Base-by-base conservation (phyloP, 2,797 vertebrate species). In the Microcaecilia unicolor region DNA sequence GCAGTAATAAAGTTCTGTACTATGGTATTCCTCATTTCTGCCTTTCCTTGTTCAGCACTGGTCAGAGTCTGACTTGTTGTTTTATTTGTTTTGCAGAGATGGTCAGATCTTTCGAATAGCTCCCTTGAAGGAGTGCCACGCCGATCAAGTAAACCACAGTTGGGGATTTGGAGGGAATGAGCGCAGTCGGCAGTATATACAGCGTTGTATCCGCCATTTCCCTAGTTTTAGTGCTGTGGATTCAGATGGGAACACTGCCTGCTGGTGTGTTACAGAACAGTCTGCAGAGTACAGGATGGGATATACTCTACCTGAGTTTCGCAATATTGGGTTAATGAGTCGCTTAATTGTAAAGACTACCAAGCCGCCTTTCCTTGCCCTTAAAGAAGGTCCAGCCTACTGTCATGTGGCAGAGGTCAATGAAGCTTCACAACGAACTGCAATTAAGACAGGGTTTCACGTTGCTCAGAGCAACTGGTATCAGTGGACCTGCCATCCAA, bases 361-460 rank as follows among this genome's bases (percentile, higher is more conserved):
- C 10, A 26, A 28, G 4, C 11, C n/a, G 16, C 26, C 28, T 7
- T 10, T 4, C 7, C 4, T 17, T 6, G 14, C 15, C 16, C 15
- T 15, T 15, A 6, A 15, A 15, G 26, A 26, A 26, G 28, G 10
- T 11, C 26, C 26, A 4, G 4, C 28, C 2, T 28, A 28, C 10
- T 16, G 9, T 15, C 26, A 28, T 4, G 2, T 28, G 3, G 26
- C 10, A 8, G 10, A 10, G 10, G 10, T 28, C 15, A 28, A 28
- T 10, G 3, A 6, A 2, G 1, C 2, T 26, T 28, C 28, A 26
- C 3, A 28, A 6, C 9, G 3, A 2, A 4, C 28, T 5, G 3
- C 15, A 15, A 1, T 16, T 3, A 10, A 1, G 2, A 10, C 28
- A 6, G 16, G 11, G 3, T n/a, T n/a, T n/a, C n/a, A n/a, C n/a